A percentile compares a stretch with the other conserved stretches of the same genome.
Conservation (phyloP, 92 coral and sea anemone genomes). For the Zoanthus gigantus region DNA sequence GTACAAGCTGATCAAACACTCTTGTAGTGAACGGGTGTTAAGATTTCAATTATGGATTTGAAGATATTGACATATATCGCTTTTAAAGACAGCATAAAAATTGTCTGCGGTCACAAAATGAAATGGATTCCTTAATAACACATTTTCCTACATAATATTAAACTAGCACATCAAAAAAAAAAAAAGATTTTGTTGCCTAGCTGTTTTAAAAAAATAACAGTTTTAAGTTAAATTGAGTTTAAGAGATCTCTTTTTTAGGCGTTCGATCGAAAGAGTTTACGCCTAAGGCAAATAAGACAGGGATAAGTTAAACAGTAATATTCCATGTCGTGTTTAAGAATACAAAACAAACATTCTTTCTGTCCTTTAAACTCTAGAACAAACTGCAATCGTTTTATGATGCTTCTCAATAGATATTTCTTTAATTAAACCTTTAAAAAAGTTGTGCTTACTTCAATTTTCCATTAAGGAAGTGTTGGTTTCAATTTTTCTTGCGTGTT, state of each 20-base stretch:
- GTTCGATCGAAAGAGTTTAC: neutral
- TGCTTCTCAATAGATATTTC: neutral
- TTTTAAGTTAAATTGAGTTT: neutral
- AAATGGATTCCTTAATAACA: neutral
- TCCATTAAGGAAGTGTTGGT: neutral
- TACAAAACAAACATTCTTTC: neutral
- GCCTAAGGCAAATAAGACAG: slow-evolving; percentile 21
- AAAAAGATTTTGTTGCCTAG: neutral
- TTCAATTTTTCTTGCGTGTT: neutral
- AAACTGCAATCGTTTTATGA: neutral
- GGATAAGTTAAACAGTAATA: neutral
- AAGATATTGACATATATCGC: slow-evolving; percentile 7
- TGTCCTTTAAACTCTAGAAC: neutral
- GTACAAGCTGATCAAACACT: slow-evolving; percentile 36
- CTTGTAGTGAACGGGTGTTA: slow-evolving; percentile 14
- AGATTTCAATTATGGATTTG: slow-evolving; percentile 28
- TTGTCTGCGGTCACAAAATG: slow-evolving; percentile 23
- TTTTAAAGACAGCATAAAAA: neutral
- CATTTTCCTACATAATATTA: neutral
- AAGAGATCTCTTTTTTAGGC: neutral
- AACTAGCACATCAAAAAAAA: neutral
- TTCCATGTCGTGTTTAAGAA: slow-evolving; percentile 27
- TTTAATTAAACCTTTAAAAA: neutral
- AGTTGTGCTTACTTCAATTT: neutral
- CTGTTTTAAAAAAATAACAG: neutral